phyloP scores from a whole-genome alignment of 2,888 invertebrate species.

The Hypselothyrea guttata region DNA sequence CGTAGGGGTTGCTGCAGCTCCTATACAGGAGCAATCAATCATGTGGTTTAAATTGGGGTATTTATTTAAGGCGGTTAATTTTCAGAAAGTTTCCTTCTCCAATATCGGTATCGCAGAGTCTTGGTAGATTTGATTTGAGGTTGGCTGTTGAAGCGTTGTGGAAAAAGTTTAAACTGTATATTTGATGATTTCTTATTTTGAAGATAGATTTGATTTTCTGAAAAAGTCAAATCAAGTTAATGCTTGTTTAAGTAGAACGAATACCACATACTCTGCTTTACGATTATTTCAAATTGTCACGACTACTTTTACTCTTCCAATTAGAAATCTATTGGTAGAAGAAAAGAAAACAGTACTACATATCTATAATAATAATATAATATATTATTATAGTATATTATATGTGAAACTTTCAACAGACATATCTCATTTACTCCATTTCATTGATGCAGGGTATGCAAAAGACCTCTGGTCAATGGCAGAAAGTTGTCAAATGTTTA shows the following conservation, averaged over 20 bases:
- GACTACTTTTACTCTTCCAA: too few species aligned
- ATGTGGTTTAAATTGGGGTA: conserved; percentile 76
- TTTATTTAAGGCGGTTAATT: conserved; percentile 69
- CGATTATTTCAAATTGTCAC: too few species aligned
- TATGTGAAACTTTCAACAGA: too few species aligned
- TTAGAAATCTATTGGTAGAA: too few species aligned
- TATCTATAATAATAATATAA: too few species aligned
- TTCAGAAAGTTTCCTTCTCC: conserved; percentile 39
- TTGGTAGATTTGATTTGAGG: conserved; percentile 9
- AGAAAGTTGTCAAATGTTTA: conserved; percentile 40
- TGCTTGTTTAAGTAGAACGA: too few species aligned
- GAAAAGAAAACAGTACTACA: too few species aligned
- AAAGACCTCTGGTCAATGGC: conserved; percentile 51
- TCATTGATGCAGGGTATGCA: not conserved
- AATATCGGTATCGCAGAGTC: conserved; percentile 43
- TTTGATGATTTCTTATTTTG: conserved; percentile 32
- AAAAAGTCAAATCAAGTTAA: not conserved
- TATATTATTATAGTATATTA: too few species aligned
- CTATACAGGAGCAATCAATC: conserved; percentile 67
- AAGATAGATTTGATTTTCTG: conserved; percentile 15
- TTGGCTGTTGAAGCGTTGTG: conserved; percentile 41
- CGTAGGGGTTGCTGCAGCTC: conserved; percentile 4
- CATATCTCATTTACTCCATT: too few species aligned
- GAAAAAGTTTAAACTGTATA: conserved; percentile 41
- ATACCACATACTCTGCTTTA: too few species aligned